These are phyloP conservation scores for Agriotes lineatus DNA, from an alignment of 2,888 invertebrate genomes.

Conservation along the genomic window DNA sequence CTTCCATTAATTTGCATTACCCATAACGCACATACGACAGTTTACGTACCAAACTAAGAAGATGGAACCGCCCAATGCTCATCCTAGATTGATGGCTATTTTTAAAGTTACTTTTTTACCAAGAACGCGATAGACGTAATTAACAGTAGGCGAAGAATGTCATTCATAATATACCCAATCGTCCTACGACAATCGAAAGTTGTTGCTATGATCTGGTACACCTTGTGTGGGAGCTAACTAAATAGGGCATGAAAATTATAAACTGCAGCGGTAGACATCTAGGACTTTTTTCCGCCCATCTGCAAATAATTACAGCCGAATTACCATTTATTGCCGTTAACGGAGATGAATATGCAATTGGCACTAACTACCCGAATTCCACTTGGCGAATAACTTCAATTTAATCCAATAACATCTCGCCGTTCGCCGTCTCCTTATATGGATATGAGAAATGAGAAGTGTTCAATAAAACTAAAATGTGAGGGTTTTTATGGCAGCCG, in stretches of 20 bases:
- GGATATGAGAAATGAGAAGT: constrained; percentile 13
- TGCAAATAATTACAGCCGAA: background rate
- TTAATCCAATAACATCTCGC: background rate
- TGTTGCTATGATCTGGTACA: constrained; percentile 35
- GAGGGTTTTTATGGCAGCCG: background rate
- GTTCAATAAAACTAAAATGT: constrained; percentile 17
- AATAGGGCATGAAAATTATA: constrained; percentile 50
- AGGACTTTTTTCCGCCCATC: background rate
- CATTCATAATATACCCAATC: constrained; percentile 34
- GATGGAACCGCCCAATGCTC: too few relatives aligned
- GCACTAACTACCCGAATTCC: background rate
- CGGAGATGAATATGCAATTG: constrained; percentile 5
- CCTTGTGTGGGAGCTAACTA: constrained; percentile 49
- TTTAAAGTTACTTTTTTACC: too few relatives aligned
- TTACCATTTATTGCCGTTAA: background rate
- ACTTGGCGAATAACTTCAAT: background rate
- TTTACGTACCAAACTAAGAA: too few relatives aligned
- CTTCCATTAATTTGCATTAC: too few relatives aligned
- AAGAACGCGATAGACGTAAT: background rate
- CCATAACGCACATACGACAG: too few relatives aligned
- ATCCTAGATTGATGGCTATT: too few relatives aligned
- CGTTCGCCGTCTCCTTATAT: constrained; percentile 4
- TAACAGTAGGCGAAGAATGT: constrained; percentile 47
- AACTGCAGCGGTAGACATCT: background rate
- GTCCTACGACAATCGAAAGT: constrained; percentile 51